Evolutionary conservation across 2,113 vertebrate genomes (phyloP).

Genomic region (Phasianus colchicus): DNA sequence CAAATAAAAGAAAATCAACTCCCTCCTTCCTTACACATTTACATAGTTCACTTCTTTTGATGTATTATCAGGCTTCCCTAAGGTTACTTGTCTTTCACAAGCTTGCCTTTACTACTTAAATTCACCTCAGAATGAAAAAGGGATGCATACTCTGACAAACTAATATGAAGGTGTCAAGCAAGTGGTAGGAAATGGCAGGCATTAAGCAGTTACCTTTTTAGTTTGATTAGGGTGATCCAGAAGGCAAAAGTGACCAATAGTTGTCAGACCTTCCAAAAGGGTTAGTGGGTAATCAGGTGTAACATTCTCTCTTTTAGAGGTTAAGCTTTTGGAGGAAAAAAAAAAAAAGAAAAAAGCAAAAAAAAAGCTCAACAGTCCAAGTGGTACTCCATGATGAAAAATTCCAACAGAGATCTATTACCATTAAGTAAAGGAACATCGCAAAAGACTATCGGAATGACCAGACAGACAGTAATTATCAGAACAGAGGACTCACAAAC

Average conservation of each 20-base stretch:
- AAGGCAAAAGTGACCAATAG: constrained; percentile 93
- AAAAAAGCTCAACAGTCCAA: neutral
- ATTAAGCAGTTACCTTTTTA: constrained; percentile 82
- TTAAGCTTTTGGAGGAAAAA: constrained; percentile 67
- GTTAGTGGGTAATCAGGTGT: constrained; percentile 96
- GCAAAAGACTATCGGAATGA: neutral
- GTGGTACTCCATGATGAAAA: neutral
- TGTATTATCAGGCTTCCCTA: neutral
- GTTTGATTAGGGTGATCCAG: constrained; percentile 83
- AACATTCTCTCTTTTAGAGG: constrained; percentile 89
- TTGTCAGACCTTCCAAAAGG: constrained; percentile 93
- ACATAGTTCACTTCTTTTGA: neutral
- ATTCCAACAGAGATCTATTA: neutral
- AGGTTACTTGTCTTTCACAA: neutral
- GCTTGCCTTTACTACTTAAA: neutral
- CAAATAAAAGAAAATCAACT: neutral
- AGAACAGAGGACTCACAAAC: neutral
- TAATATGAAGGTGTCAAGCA: fast-evolving
- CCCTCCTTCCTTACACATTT: neutral
- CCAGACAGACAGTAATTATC: neutral
- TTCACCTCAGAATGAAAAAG: neutral
- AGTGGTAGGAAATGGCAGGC: neutral
- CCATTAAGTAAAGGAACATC: neutral
- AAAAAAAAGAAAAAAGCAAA: neutral
- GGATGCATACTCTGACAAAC: neutral